Evolutionary conservation across 2,113 vertebrate genomes (phyloP).

Genomic region (Labeo rohita): DNA sequence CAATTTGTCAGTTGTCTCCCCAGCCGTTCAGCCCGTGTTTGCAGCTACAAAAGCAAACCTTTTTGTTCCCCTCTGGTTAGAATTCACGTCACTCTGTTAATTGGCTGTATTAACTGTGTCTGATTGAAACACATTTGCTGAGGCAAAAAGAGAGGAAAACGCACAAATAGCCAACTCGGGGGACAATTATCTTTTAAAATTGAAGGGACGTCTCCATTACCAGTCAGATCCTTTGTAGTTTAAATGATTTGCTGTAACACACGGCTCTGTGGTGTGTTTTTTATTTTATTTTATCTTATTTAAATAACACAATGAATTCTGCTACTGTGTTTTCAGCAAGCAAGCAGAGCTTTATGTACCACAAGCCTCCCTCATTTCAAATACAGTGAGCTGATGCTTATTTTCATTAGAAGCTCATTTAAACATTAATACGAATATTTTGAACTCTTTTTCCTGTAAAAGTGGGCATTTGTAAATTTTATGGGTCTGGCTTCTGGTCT

Average conservation of each 20-base stretch:
- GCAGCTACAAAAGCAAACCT: not conserved
- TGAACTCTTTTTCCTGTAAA: too few relatives aligned
- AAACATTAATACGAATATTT: not conserved
- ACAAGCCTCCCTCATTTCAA: constrained; percentile 18
- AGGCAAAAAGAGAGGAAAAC: constrained; percentile 15
- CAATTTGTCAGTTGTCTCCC: not conserved
- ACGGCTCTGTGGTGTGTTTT: not conserved
- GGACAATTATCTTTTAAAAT: constrained; percentile 37
- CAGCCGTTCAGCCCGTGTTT: constrained; percentile 22
- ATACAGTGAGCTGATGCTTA: not conserved
- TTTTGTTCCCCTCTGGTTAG: constrained; percentile 31
- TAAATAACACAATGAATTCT: not conserved
- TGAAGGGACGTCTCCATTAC: constrained; percentile 39
- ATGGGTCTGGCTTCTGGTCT: too few relatives aligned
- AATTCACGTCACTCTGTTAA: constrained; percentile 46
- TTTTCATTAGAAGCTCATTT: constrained; percentile 39
- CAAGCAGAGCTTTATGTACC: not conserved
- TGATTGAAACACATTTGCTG: constrained; percentile 49
- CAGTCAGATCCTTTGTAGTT: constrained; percentile 38
- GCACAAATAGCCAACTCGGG: constrained; percentile 33
- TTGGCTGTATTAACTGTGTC: constrained; percentile 44
- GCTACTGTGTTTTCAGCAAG: not conserved
- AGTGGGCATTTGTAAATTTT: too few relatives aligned
- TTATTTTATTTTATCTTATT: not conserved
- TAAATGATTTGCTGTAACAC: constrained; percentile 28